A percentile compares a stretch with the other conserved stretches of the same genome.
Evolutionary conservation across 2,797 vertebrate genomes (phyloP).

Genomic region (Coregonus ussuriensis): DNA sequence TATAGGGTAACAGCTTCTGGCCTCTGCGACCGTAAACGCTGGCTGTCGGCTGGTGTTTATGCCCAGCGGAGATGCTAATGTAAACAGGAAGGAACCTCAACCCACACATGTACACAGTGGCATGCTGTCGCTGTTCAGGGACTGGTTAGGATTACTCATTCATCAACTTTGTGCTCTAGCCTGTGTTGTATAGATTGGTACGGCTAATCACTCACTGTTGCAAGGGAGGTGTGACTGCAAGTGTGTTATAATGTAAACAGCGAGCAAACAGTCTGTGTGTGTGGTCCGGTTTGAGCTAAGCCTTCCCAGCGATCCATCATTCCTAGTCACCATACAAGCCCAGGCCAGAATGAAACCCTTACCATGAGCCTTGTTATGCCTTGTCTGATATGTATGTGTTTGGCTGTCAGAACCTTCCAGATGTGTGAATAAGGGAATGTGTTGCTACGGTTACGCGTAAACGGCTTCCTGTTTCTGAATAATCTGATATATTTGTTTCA

Average conservation of each 20-base stretch:
- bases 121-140: background rate
- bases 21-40: background rate
- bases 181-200: background rate
- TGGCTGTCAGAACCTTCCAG: background rate
- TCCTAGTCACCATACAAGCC: background rate
- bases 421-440: background rate
- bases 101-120: background rate
- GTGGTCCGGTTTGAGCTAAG: background rate
- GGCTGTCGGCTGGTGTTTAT: background rate
- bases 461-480: background rate
- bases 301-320: slow-evolving; percentile 9
- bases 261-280: background rate
- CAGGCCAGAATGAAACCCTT: background rate
- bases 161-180: background rate
- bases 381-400: background rate
- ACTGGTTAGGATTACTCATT: background rate
- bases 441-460: background rate
- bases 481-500: background rate
- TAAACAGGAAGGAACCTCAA: background rate
- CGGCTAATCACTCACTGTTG: slow-evolving; percentile 10
- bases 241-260: slow-evolving; percentile 2
- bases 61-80: background rate
- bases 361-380: background rate
- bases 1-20: background rate
- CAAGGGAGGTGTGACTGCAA: slow-evolving; percentile 2